Evolutionary conservation across 2,797 vertebrate genomes (phyloP).

Genomic region (Ptychadena robeensis): DNA sequence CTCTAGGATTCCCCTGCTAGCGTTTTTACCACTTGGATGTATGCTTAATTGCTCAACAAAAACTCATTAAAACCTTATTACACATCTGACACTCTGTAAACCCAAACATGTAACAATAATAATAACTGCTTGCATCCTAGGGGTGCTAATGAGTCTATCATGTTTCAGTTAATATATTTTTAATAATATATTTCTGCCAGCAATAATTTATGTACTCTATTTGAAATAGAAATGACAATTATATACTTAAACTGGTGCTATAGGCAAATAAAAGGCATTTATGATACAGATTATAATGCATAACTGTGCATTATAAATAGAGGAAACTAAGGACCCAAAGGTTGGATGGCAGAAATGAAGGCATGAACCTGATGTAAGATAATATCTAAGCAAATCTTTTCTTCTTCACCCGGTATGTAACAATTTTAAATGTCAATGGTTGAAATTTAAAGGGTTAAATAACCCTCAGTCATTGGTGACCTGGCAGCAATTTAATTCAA

Average conservation of each 20-base stretch:
- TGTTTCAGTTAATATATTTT: slow-evolving; percentile 27
- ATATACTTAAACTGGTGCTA: neutral
- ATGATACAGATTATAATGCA: too few species aligned
- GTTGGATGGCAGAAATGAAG: too few species aligned
- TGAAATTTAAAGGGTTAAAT: too few species aligned
- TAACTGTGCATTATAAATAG: too few species aligned
- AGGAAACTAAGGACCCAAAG: too few species aligned
- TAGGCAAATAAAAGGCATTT: too few species aligned
- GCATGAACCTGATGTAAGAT: too few species aligned
- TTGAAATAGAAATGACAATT: slow-evolving; percentile 18
- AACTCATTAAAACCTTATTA: slow-evolving; percentile 39
- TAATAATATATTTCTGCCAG: slow-evolving; percentile 19
- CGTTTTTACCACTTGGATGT: slow-evolving; percentile 18
- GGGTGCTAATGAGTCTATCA: slow-evolving; percentile 29
- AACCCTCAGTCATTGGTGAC: too few species aligned
- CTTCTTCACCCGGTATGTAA: too few species aligned
- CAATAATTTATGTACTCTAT: slow-evolving; percentile 19
- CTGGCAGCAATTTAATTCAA: too few species aligned
- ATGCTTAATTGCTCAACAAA: slow-evolving; percentile 17
- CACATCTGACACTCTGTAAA: neutral
- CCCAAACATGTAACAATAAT: slow-evolving; percentile 26
- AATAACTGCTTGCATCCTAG: slow-evolving; percentile 11
- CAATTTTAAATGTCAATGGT: too few species aligned
- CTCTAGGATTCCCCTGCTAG: neutral
- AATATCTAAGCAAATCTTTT: too few species aligned